Base-by-base conservation (phyloP, 2,113 vertebrate genomes). In the Phyllostomus hastatus region DNA sequence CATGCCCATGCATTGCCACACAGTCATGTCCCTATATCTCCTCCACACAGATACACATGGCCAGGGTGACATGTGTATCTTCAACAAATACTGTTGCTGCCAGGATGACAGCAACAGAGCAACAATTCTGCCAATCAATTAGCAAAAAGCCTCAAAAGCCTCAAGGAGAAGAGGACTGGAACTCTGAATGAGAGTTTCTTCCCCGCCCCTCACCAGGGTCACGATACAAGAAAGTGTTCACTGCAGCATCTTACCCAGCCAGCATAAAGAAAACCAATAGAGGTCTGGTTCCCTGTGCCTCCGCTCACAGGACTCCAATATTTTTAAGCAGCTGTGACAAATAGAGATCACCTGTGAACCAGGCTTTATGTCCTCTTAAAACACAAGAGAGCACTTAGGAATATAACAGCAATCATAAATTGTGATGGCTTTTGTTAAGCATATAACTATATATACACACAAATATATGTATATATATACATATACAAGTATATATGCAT, bases 291-390 rank as follows among this genome's bases (percentile, higher is more conserved):
- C 46, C 28, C 90, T 35, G 4, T 50, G 12, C n/a, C 14, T 79
- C 22, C 20, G 11, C 14, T 72, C n/a, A 88, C 15, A 73, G 28
- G 33, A 92, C 9, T 38, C 22, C 75, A 72, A 76, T 33, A 57
- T 22, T 70, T 28, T 90, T 50, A 70, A 76, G 15, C 7, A 57
- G 9, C 12, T 95, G 9, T 59, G 48, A 75, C 41, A 89, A 95
- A 94, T n/a, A 95, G 83, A 33, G 31, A 90, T 35, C 7, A 46
- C 46, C 10, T 95, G 38, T 57, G 46, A 96, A 48, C 16, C 31
- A 57, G n/a, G 20, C 28, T 91, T 79, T 50, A 96, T 82, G 59
- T 73, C 54, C 33, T 95, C 46, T 88, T 94, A 52, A 87, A 95
- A 81, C 73, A 78, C 22, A 93, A 80, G 80, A 84, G 26, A 76